phyloP scores from a whole-genome alignment of 2,113 vertebrate species.

The Nycticorax nycticorax region DNA sequence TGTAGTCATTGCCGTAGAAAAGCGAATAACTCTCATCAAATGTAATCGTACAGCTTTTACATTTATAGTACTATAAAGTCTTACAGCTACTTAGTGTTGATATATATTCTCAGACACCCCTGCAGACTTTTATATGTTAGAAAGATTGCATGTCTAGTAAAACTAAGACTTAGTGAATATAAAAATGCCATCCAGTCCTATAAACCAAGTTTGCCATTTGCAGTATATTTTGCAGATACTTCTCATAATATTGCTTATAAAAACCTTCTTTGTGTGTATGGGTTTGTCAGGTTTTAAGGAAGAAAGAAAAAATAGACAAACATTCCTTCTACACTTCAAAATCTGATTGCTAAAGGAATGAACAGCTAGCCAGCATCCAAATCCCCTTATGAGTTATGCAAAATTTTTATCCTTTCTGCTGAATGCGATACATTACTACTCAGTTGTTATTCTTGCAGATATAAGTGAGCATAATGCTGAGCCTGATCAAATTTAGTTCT shows the following conservation, averaged over 20 bases:
- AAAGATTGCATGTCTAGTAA: constrained; percentile 8
- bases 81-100: constrained; percentile 21
- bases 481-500: neutral
- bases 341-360: neutral
- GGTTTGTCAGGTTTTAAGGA: neutral
- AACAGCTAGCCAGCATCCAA: neutral
- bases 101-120: neutral
- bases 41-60: neutral
- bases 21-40: neutral
- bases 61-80: constrained; percentile 16
- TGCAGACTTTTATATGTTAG: constrained; percentile 14
- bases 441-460: neutral
- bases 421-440: neutral
- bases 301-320: neutral
- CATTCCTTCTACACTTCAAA: neutral
- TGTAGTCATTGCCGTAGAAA: neutral
- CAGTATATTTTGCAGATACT: neutral
- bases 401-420: neutral
- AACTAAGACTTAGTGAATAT: constrained; percentile 3
- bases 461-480: neutral
- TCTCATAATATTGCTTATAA: neutral
- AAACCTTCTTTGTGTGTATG: neutral
- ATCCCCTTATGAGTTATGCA: neutral
- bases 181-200: constrained; percentile 12
- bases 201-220: neutral